A percentile compares a stretch with the other conserved stretches of the same genome.
phyloP scores from a whole-genome alignment of 2,797 vertebrate genomes.

The Hippocampus kuda region DNA sequence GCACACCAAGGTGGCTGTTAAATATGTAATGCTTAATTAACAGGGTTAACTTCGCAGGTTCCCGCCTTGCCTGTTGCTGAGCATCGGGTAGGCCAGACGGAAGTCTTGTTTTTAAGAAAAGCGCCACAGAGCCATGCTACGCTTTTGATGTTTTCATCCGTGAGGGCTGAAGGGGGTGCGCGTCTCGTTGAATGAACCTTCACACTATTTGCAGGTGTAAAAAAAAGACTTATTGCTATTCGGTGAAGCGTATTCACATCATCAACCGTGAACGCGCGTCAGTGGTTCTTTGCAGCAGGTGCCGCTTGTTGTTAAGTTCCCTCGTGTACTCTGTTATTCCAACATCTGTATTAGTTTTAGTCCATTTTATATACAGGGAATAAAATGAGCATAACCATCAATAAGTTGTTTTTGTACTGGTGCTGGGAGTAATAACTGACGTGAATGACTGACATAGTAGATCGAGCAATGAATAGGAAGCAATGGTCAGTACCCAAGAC shows the following conservation, averaged over 20 bases:
- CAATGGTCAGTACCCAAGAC: neutral
- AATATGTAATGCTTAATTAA: constrained; percentile 42
- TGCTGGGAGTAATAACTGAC: neutral
- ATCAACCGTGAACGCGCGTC: constrained; percentile 29
- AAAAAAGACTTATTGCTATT: constrained; percentile 6
- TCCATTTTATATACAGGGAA: constrained; percentile 7
- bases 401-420: neutral
- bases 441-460: neutral
- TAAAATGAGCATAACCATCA: constrained; percentile 15
- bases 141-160: constrained; percentile 12
- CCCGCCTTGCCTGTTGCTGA: constrained; percentile 17
- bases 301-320: constrained; percentile 22
- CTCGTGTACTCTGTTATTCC: constrained; percentile 19
- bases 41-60: constrained; percentile 36
- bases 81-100: neutral
- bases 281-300: constrained; percentile 33
- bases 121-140: neutral
- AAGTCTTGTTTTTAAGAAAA: constrained; percentile 9
- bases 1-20: constrained; percentile 33
- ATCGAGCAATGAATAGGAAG: neutral
- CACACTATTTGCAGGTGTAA: constrained; percentile 25
- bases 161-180: constrained; percentile 10
- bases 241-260: constrained; percentile 17
- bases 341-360: constrained; percentile 28
- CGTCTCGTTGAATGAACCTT: constrained; percentile 8